These are phyloP conservation scores for Clistopyga incitator DNA, from an alignment of 2,888 invertebrate genomes.

Conservation along the genomic window DNA sequence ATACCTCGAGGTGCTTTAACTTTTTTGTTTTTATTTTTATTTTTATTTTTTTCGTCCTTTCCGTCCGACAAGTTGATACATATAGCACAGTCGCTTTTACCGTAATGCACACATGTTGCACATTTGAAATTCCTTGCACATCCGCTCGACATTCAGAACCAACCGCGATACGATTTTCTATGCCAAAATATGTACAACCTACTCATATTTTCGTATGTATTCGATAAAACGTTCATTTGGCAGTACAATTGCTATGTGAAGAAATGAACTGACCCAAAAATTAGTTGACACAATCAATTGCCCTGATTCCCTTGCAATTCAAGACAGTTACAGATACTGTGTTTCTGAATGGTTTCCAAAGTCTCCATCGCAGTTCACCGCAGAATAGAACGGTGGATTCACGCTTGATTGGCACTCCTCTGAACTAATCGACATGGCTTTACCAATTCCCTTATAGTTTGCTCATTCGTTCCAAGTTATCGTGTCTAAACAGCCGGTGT, in stretches of 20 bases:
- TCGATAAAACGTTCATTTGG: too few species aligned
- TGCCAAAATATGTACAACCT: neutral
- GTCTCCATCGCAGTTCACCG: conserved; percentile 13
- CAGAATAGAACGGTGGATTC: conserved; percentile 33
- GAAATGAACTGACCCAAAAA: too few species aligned
- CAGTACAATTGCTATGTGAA: too few species aligned
- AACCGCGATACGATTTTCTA: neutral
- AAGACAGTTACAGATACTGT: neutral
- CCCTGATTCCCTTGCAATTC: neutral
- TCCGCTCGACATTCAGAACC: neutral
- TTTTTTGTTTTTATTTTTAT: too few species aligned
- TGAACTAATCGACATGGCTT: conserved; percentile 54
- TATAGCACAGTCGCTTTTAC: neutral
- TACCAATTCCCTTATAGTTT: conserved; percentile 47
- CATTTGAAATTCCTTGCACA: neutral
- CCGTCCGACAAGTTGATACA: neutral
- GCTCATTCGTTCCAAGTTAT: conserved; percentile 51
- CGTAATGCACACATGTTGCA: conserved; percentile 1
- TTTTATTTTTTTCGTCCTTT: neutral
- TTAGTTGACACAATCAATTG: too few species aligned
- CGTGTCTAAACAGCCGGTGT: conserved; percentile 57
- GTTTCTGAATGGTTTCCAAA: neutral
- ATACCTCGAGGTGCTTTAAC: conserved; percentile 24
- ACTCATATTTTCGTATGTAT: neutral
- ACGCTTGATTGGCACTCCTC: conserved; percentile 50